Evolutionary conservation across 2,888 invertebrate species (phyloP).

Genomic region (Sphaeridia pumilis): DNA sequence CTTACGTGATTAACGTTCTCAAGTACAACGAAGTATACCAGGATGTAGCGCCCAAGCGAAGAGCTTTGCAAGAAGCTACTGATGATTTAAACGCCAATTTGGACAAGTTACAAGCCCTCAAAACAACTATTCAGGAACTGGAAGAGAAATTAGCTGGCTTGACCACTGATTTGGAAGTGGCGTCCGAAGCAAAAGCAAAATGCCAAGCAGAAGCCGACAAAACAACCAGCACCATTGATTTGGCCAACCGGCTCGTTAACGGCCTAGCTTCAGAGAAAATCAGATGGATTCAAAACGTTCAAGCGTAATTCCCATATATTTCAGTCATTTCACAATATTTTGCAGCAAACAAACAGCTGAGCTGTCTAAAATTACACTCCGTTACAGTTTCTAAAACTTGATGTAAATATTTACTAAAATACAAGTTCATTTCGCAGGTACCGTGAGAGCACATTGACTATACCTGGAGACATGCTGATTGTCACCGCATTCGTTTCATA

Average conservation of each 20-base stretch:
- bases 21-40: conserved; percentile 66
- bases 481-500: conserved; percentile 94
- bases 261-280: conserved; percentile 93
- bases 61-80: conserved; percentile 83
- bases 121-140: conserved; percentile 63
- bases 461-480: conserved; percentile 84
- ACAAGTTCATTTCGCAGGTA: conserved; percentile 50
- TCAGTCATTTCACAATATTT: too few species aligned
- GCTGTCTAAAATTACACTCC: too few species aligned
- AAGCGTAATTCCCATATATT: conserved; percentile 29
- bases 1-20: conserved; percentile 94
- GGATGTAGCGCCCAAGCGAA: conserved; percentile 89
- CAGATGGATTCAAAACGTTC: conserved; percentile 87
- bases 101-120: conserved; percentile 73
- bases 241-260: conserved; percentile 87
- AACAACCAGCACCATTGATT: conserved; percentile 78
- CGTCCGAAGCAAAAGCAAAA: conserved; percentile 74
- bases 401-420: too few species aligned
- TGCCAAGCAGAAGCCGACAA: conserved; percentile 93
- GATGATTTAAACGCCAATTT: conserved; percentile 81
- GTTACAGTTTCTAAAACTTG: too few species aligned
- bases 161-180: conserved; percentile 85
- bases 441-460: conserved; percentile 49
- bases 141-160: conserved; percentile 77
- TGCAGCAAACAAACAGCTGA: too few species aligned